These are phyloP conservation scores for Potorous gilbertii DNA, from an alignment of 2,797 vertebrate genomes.

Conservation along the genomic window DNA sequence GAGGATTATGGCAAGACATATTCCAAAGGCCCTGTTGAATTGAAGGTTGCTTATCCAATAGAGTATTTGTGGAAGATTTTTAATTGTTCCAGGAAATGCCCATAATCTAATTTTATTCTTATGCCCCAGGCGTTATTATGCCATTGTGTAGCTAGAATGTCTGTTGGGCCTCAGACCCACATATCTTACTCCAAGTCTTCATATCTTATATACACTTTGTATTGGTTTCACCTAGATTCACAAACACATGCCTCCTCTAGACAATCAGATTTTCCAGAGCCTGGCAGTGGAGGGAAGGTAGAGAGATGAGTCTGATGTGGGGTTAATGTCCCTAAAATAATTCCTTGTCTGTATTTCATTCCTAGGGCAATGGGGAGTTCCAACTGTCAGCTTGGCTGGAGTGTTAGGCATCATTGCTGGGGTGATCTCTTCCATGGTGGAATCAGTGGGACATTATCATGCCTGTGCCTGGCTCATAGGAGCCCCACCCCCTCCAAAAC, in stretches of 20 bases:
- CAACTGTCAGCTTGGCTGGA: conserved; percentile 94
- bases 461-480: conserved; percentile 95
- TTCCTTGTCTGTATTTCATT: neutral
- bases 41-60: too few species aligned
- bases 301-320: neutral
- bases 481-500: conserved; percentile 93
- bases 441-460: conserved; percentile 97
- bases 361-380: conserved; percentile 96
- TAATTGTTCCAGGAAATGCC: neutral
- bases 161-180: neutral
- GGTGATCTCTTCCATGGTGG: conserved; percentile 97
- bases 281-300: neutral
- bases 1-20: neutral
- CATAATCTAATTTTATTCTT: neutral
- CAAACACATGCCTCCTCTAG: neutral
- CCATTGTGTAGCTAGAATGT: neutral
- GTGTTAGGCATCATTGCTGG: conserved; percentile 96
- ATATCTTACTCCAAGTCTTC: neutral
- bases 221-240: neutral
- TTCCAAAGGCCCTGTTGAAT: neutral
- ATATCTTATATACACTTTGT: neutral
- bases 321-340: neutral
- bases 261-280: neutral
- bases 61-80: neutral
- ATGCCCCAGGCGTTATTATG: neutral